Conservation (phyloP, 2,888 invertebrate species). For the Hecatera dysodea region DNA sequence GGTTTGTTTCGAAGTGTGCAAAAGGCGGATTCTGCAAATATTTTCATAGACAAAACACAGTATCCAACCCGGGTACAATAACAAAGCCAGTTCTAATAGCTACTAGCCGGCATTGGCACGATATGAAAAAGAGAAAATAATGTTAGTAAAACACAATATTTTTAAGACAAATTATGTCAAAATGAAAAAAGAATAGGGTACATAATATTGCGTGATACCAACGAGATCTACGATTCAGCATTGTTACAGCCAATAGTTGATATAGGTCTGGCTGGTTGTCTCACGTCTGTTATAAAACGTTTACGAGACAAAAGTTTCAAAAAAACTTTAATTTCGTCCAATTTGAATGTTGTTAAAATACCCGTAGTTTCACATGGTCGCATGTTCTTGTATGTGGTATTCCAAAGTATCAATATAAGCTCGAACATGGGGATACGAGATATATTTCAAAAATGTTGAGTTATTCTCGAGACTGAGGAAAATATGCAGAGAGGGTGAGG, state of each 20-base stretch:
- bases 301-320: constrained; percentile 38
- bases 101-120: background rate
- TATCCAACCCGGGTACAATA: background rate
- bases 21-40: background rate
- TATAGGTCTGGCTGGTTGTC: constrained; percentile 38
- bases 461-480: constrained; percentile 75
- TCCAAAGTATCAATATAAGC: constrained; percentile 35
- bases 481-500: constrained; percentile 82
- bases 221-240: constrained; percentile 39
- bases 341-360: constrained; percentile 17
- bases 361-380: background rate
- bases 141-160: background rate
- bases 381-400: constrained; percentile 13
- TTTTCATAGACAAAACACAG: background rate
- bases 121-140: background rate
- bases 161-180: constrained; percentile 3
- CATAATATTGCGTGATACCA: constrained; percentile 33
- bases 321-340: constrained; percentile 16
- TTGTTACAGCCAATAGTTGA: constrained; percentile 40
- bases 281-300: constrained; percentile 28
- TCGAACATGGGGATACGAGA: constrained; percentile 33
- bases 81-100: background rate
- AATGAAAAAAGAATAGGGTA: constrained; percentile 1
- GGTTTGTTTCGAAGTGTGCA: background rate
- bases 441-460: constrained; percentile 68